phyloP scores from a whole-genome alignment of 2,797 vertebrate species.

The Rhabdophis nuchalis region DNA sequence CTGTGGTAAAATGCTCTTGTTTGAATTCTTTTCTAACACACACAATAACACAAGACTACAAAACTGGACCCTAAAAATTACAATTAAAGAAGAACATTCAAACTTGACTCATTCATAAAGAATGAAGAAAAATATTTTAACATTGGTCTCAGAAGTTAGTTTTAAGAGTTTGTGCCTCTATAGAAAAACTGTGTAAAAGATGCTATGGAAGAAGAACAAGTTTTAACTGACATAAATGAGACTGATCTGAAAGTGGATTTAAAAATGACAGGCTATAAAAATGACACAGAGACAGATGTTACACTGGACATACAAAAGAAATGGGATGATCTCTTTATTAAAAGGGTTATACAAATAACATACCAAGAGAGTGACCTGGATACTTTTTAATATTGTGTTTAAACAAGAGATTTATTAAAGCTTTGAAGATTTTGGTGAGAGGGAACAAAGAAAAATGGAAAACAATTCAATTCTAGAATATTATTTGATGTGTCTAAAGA shows the following conservation, averaged over 20 bases:
- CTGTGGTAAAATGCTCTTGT: neutral
- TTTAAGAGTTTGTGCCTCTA: neutral
- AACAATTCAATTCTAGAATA: neutral
- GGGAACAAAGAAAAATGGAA: neutral
- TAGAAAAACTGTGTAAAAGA: neutral
- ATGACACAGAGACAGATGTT: neutral
- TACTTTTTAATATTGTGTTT: neutral
- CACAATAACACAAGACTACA: neutral
- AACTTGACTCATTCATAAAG: neutral
- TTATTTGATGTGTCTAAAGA: neutral
- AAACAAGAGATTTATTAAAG: neutral
- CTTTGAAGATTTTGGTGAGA: neutral
- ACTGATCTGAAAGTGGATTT: neutral
- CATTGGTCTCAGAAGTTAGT: neutral
- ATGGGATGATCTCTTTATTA: neutral
- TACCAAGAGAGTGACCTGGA: neutral
- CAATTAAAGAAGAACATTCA: neutral
- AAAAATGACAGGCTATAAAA: neutral
- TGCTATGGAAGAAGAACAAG: neutral
- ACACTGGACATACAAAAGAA: neutral
- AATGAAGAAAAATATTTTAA: neutral
- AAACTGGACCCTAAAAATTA: neutral
- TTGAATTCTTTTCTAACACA: neutral
- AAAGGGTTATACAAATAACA: neutral
- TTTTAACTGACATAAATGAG: neutral